Percentiles rank a stretch among this genome's conserved stretches.
Conservation (phyloP, 2,888 invertebrate genomes). For the Catocala fraxini region DNA sequence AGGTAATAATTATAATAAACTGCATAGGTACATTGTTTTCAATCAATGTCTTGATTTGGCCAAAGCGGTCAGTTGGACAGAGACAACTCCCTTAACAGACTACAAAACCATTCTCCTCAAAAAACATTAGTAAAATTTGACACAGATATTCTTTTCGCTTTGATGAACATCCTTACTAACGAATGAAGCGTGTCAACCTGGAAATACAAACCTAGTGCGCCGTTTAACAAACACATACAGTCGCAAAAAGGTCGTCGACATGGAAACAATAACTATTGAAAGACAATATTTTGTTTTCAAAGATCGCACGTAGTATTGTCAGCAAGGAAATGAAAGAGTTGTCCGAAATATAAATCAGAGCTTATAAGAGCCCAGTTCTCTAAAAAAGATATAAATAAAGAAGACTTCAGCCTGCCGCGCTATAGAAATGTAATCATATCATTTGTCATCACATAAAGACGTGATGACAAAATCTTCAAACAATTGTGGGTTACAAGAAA, state of each 20-base stretch:
- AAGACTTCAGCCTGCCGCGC: too few relatives aligned
- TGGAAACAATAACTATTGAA: slow-evolving; percentile 30
- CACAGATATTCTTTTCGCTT: slow-evolving; percentile 5
- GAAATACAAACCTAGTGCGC: slow-evolving; percentile 24
- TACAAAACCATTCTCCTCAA: slow-evolving; percentile 4
- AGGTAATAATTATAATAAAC: too few relatives aligned
- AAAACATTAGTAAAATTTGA: neutral
- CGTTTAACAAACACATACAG: slow-evolving; percentile 24
- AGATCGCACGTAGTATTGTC: neutral
- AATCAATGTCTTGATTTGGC: too few relatives aligned
- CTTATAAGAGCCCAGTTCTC: too few relatives aligned
- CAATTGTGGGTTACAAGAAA: too few relatives aligned
- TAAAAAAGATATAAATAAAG: too few relatives aligned
- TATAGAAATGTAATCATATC: too few relatives aligned
- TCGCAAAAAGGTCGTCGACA: slow-evolving; percentile 25
- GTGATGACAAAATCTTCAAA: too few relatives aligned
- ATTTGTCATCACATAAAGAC: too few relatives aligned
- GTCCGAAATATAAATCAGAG: slow-evolving; percentile 1
- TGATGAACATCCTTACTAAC: slow-evolving; percentile 18
- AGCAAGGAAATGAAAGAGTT: slow-evolving; percentile 4
- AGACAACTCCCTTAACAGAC: too few relatives aligned
- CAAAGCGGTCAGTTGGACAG: too few relatives aligned
- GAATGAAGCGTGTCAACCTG: slow-evolving; percentile 30
- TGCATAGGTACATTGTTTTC: too few relatives aligned
- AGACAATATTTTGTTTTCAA: slow-evolving; percentile 19